Evolutionary conservation across 2,797 vertebrate species (phyloP).

Genomic region (Tadarida brasiliensis): DNA sequence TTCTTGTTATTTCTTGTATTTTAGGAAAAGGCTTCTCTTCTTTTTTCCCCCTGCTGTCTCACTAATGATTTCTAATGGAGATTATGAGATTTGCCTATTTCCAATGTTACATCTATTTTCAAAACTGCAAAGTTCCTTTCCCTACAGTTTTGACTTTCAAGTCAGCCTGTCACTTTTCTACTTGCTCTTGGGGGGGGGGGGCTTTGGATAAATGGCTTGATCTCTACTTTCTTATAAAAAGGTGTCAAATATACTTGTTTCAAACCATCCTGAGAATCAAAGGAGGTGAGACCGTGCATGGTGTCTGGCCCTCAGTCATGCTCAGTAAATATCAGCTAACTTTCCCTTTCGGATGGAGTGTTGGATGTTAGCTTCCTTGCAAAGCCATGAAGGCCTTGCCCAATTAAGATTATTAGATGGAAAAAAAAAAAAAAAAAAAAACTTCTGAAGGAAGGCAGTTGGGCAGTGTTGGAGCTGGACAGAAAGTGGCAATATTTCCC

Average conservation of each 20-base stretch:
- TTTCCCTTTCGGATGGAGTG: not conserved
- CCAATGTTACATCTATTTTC: not conserved
- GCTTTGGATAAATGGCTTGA: not conserved
- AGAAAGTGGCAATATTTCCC: constrained; percentile 47
- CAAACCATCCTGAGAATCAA: not conserved
- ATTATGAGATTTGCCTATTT: not conserved
- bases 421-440: constrained; percentile 17
- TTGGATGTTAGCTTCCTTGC: not conserved
- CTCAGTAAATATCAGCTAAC: not conserved
- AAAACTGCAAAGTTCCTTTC: not conserved
- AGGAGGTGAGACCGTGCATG: not conserved
- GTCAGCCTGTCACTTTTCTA: not conserved
- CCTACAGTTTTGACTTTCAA: not conserved
- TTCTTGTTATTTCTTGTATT: not conserved
- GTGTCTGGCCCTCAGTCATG: not conserved
- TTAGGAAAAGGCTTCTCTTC: not conserved
- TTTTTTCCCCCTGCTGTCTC: not conserved
- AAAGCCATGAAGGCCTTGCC: not conserved
- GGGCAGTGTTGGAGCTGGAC: not conserved
- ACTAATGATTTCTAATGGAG: not conserved
- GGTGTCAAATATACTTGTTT: not conserved
- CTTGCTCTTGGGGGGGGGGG: not conserved
- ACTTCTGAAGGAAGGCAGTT: not conserved
- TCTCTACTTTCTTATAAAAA: not conserved
- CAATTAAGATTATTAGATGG: not conserved